phyloP scores from a whole-genome alignment of 2,888 invertebrate genomes.

The Eledone cirrhosa region DNA sequence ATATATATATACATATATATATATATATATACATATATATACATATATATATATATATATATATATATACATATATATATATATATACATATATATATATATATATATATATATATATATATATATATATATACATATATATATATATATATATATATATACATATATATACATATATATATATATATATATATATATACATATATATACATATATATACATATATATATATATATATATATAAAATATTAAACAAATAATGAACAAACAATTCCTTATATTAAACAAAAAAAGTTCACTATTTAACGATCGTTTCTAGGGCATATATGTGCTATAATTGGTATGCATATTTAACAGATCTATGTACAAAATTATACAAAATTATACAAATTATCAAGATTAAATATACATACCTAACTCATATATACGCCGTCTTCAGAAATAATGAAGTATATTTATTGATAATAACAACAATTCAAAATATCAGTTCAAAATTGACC shows the following conservation, averaged over 20 bases:
- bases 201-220: not conserved
- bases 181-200: not conserved
- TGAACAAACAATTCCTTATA: no score
- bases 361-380: no score
- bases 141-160: not conserved
- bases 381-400: no score
- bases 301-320: not conserved
- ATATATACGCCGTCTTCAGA: no score
- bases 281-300: no score
- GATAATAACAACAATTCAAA: no score
- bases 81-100: not conserved
- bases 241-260: not conserved
- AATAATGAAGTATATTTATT: no score
- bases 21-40: not conserved
- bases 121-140: not conserved
- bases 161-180: not conserved
- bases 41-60: no score
- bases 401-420: no score
- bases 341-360: no score
- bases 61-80: not conserved
- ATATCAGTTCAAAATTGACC: no score
- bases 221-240: conserved; percentile 3
- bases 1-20: not conserved
- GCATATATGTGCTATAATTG: not conserved
- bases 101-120: not conserved